Conservation (phyloP, 2,113 vertebrate species). For the Rhea americana region DNA sequence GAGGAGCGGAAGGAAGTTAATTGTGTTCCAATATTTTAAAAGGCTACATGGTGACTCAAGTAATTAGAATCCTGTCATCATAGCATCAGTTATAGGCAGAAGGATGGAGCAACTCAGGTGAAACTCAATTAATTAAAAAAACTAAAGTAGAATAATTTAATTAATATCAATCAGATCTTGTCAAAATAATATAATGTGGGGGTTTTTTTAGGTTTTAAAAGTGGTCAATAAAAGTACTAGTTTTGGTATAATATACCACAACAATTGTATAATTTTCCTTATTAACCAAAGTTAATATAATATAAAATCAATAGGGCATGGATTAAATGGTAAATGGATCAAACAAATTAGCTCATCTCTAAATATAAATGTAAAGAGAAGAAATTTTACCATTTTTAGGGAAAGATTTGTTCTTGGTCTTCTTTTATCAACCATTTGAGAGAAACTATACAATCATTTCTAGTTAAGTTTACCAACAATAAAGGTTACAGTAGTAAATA, state of each 20-base stretch:
- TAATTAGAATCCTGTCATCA: constrained; percentile 58
- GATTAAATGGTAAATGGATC: constrained; percentile 16
- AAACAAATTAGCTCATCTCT: neutral
- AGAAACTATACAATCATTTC: neutral
- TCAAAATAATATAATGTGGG: constrained; percentile 39
- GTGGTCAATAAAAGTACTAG: neutral
- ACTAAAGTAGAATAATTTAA: constrained; percentile 49
- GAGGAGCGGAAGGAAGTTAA: neutral
- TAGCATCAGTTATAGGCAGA: neutral
- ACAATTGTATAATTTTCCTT: constrained; percentile 4
- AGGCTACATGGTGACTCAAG: constrained; percentile 13
- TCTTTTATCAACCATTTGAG: neutral
- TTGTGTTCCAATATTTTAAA: constrained; percentile 48
- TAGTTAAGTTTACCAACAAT: neutral
- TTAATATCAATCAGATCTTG: constrained; percentile 37
- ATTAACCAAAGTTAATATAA: neutral
- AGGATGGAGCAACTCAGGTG: constrained; percentile 26
- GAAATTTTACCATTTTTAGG: neutral
- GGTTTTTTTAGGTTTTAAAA: neutral
- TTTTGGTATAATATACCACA: constrained; percentile 28
- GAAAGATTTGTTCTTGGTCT: neutral
- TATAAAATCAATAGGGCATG: neutral
- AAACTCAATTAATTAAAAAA: constrained; percentile 49
- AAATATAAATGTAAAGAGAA: neutral
- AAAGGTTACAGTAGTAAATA: neutral